Evolutionary conservation across 2,113 vertebrate genomes (phyloP).

Genomic region (Spilogale gracilis): DNA sequence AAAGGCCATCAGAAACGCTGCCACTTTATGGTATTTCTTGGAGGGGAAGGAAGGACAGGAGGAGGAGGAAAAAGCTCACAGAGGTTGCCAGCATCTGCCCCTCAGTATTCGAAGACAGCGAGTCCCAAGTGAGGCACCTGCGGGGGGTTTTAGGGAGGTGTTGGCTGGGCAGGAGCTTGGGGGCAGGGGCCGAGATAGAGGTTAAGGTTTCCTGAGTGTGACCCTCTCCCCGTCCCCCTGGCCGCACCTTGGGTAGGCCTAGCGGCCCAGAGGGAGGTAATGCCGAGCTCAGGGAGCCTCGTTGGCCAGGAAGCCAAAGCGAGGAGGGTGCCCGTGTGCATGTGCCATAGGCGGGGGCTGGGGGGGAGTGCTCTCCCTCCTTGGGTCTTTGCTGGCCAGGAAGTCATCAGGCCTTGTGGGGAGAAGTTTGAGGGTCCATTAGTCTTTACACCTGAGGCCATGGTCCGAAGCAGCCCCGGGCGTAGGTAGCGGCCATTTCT

Average conservation of each 20-base stretch:
- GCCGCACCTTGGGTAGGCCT: background rate
- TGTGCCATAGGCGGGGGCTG: background rate
- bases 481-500: background rate
- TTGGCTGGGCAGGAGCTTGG: background rate
- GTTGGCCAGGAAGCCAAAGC: background rate
- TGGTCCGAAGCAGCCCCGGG: background rate
- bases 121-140: background rate
- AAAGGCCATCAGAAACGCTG: background rate
- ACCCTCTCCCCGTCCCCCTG: background rate
- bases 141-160: background rate
- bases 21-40: background rate
- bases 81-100: background rate
- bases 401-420: rapidly evolving
- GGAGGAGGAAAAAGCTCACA: background rate
- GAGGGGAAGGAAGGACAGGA: background rate
- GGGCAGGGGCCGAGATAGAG: background rate
- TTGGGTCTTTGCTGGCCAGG: background rate
- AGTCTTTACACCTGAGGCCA: background rate
- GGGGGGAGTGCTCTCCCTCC: background rate
- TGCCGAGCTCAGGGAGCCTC: rapidly evolving
- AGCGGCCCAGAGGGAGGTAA: background rate
- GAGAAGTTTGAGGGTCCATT: background rate
- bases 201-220: background rate
- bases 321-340: rapidly evolving
- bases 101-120: rapidly evolving